phyloP scores from a whole-genome alignment of 2,797 vertebrate genomes.

The Numenius phaeopus region DNA sequence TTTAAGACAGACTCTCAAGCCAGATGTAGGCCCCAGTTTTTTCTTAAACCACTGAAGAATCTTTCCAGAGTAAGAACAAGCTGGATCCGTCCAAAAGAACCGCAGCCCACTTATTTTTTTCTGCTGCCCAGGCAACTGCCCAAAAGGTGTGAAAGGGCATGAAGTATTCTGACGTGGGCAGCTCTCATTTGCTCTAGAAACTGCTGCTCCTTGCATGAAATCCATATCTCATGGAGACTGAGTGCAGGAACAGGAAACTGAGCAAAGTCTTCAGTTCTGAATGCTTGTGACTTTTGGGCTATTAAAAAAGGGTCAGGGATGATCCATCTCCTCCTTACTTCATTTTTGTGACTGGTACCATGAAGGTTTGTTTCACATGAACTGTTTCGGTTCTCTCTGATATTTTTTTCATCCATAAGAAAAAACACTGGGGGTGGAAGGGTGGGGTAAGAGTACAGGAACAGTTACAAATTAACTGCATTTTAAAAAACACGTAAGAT shows the following conservation, averaged over 20 bases:
- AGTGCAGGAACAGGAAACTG: not conserved
- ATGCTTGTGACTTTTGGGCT: rapidly evolving
- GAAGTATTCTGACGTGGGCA: not conserved
- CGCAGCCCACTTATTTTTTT: not conserved
- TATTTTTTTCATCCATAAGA: not conserved
- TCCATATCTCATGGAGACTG: not conserved
- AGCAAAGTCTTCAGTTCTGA: not conserved
- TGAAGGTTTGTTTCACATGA: not conserved
- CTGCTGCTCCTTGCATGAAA: not conserved
- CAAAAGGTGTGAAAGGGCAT: not conserved
- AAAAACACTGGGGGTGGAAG: not conserved
- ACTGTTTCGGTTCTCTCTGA: not conserved
- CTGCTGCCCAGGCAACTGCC: not conserved
- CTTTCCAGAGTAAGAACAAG: not conserved
- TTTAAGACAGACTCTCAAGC: not conserved
- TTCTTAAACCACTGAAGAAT: not conserved
- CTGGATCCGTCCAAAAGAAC: not conserved
- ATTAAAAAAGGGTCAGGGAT: not conserved
- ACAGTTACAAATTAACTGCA: not conserved
- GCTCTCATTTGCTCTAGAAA: not conserved
- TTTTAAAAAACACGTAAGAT: not conserved
- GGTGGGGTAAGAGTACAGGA: not conserved
- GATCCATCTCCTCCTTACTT: not conserved
- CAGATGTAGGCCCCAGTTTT: not conserved
- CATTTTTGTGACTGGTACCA: not conserved